phyloP scores from a whole-genome alignment of 2,113 vertebrate species.

The Halcyon senegalensis region DNA sequence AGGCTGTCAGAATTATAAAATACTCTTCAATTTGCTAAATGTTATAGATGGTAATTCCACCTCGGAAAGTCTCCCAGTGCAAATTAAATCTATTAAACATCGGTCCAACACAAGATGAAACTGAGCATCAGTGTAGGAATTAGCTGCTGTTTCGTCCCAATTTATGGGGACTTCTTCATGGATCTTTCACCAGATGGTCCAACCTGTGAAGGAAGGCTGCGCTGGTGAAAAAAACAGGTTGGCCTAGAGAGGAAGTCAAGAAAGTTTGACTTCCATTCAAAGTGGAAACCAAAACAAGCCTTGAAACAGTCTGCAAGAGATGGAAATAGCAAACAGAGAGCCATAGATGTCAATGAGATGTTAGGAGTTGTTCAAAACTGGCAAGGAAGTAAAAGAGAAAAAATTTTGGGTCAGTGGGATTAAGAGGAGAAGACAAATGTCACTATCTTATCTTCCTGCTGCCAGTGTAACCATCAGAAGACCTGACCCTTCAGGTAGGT shows the following conservation, averaged over 20 bases:
- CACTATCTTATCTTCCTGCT: background rate
- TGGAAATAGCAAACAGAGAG: background rate
- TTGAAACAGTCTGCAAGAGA: background rate
- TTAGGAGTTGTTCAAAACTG: background rate
- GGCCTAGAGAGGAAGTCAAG: background rate
- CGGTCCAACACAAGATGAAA: background rate
- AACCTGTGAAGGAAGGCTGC: background rate
- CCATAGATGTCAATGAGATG: background rate
- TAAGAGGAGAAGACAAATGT: background rate
- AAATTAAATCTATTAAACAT: background rate
- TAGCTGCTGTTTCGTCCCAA: background rate
- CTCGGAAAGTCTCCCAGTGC: background rate
- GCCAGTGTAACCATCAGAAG: background rate
- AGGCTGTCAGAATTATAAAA: conserved; percentile 30
- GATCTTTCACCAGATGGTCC: background rate
- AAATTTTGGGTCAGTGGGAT: background rate
- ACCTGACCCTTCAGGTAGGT: background rate
- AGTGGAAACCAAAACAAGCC: background rate
- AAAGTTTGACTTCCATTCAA: background rate
- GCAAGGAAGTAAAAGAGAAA: background rate
- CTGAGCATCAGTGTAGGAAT: background rate
- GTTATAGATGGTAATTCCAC: background rate
- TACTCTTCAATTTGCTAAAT: conserved; percentile 1
- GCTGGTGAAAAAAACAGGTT: background rate
- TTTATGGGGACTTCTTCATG: background rate